Base-by-base conservation (phyloP, 2,797 vertebrate species). In the Chaetophractus vellerosus region DNA sequence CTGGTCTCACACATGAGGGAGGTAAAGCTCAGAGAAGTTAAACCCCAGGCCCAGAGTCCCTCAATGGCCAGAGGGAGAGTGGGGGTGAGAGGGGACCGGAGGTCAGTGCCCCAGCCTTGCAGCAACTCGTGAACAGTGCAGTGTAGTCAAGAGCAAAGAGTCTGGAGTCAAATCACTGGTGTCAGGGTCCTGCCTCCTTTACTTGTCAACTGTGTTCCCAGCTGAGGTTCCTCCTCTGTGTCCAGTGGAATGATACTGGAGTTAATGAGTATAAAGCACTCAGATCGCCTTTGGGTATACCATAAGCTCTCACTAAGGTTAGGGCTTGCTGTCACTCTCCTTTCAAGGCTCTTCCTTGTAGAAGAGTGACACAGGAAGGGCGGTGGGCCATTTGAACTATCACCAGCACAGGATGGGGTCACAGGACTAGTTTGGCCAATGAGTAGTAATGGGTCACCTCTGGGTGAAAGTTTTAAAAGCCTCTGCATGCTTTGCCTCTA, bases 131-230 rank as follows among this genome's bases (percentile, higher is more conserved):
- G 5, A 19, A 14, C 1, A 2, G 7, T 23, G n/a, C 59, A 8
- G 26, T 23, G 16, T 2, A 33, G 24, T 23, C 3, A 5, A 68
- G 61, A 63, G 41, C 11, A 33, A 31, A 63, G 52, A 14, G 4
- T 19, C 33, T 10, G 14, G 18, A 0, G 1, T 36, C 38, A 50
- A 61, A 52, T 50, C 24, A 21, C 23, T 9, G 1, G 38, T 28
- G 24, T 5, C 33, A 75, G 36, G n/a, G 9, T 8, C 72, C 66
- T 52, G 4, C 28, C 14, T 69, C 21, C 74, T 41, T 2, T 2
- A 0, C 31, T 21, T 24, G 1, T 8, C 1, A 18, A 12, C 26
- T 0, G 0, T 50, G n/a, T 21, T 38, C 31, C 33, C n/a, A 21
- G 82, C 45, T 10, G 31, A 86, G 48, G 71, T n/a, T 7, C 26